phyloP scores from a whole-genome alignment of 2,113 vertebrate genomes.

The Scomber japonicus region DNA sequence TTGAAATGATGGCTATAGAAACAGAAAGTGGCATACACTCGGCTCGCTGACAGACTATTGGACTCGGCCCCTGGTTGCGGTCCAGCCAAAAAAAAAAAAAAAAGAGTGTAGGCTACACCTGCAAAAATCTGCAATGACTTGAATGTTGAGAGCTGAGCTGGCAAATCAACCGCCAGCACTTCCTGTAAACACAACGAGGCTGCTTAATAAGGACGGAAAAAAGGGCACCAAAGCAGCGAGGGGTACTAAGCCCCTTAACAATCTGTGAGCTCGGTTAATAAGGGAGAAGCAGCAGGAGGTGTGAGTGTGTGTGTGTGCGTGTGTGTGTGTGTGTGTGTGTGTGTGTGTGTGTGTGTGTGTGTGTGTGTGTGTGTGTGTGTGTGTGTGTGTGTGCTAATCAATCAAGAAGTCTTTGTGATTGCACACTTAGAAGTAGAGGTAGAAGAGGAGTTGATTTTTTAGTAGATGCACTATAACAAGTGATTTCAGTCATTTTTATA shows the following conservation, averaged over 20 bases:
- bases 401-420: neutral
- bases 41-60: too few relatives aligned
- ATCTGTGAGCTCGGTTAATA: constrained; percentile 13
- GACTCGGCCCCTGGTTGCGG: too few relatives aligned
- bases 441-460: neutral
- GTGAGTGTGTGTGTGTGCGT: too few relatives aligned
- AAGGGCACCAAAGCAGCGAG: constrained; percentile 29
- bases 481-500: neutral
- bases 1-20: too few relatives aligned
- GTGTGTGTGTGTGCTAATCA: neutral
- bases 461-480: neutral
- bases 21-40: too few relatives aligned
- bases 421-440: neutral
- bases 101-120: constrained; percentile 38
- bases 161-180: constrained; percentile 33
- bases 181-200: constrained; percentile 59
- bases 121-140: constrained; percentile 55
- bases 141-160: constrained; percentile 55
- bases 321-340: too few relatives aligned
- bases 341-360: too few relatives aligned
- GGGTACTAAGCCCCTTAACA: neutral
- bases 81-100: neutral
- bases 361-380: too few relatives aligned
- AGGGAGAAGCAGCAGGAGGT: neutral
- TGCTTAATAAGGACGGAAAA: constrained; percentile 46